Base-by-base conservation (phyloP, 2,797 vertebrate species). In the Octomys mimax region DNA sequence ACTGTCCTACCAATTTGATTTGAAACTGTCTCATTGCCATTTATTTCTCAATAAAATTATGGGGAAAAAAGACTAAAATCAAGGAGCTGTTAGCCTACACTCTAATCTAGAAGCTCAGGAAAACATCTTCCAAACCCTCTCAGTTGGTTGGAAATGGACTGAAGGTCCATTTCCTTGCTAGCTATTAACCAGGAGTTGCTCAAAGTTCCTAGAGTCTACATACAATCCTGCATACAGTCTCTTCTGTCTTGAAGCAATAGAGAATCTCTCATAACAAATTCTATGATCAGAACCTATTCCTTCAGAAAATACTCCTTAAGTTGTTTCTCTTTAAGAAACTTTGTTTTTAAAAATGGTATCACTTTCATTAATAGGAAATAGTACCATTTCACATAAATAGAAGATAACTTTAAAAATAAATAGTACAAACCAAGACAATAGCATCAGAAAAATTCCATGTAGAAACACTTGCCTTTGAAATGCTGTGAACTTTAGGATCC, bases 331-430 rank as follows among this genome's bases (percentile, higher is more conserved):
- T 93, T 77, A 81, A 79, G 57, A 46, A 62, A 22, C 19, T 36
- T 61, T 28, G 46, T 42, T 42, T 73, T 89, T 49, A 6, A 52
- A 82, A 84, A 84, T 18, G 13, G 39, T 52, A 68, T 49, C 18
- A 85, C 49, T 77, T 86, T 77, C 68, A 95, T 42, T 90, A 95
- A 87, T 8, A 46, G 81, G 59, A 89, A 94, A 91, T 12, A 79
- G 31, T 79, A 95, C 71, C 62, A 66, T 57, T 68, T 91, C 16
- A 46, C 83, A 87, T 52, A 66, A 83, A 91, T 26, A 77, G 73
- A 87, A 57, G 70, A 28, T 64, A 81, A 89, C 4, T 22, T 73
- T 94, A 68, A 85, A 85, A 75, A 89, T 49, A 85, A 94, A 66
- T 11, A 82, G 42, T 83, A 85, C 13, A 57, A 66, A 95, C 54